Evolutionary conservation across 2,888 invertebrate species (phyloP).

Genomic region (Argyra leucocephala): DNA sequence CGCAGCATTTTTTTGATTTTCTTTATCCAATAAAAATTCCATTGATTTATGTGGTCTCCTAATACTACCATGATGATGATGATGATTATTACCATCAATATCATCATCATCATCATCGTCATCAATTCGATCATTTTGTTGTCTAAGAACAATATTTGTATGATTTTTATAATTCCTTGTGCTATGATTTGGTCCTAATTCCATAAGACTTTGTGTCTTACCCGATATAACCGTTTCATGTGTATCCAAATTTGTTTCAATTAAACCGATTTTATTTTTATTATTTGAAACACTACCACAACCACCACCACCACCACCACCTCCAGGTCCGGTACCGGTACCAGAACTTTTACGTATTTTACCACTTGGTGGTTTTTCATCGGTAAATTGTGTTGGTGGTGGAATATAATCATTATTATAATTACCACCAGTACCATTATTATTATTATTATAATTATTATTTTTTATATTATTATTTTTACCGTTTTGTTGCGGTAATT

Average conservation of each 20-base stretch:
- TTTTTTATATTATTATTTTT: slow-evolving; percentile 9
- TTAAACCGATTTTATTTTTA: slow-evolving; percentile 55
- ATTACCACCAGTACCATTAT: no score
- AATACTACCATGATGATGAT: slow-evolving; percentile 34
- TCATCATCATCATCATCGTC: slow-evolving; percentile 38
- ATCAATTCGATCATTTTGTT: slow-evolving; percentile 23
- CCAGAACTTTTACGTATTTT: slow-evolving; percentile 3
- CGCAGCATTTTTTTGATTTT: slow-evolving; percentile 78
- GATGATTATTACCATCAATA: slow-evolving; percentile 34
- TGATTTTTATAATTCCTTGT: slow-evolving; percentile 11
- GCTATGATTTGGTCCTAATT: slow-evolving; percentile 44
- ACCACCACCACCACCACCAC: slow-evolving; percentile 25
- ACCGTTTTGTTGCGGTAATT: neutral
- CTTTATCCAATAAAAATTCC: slow-evolving; percentile 91
- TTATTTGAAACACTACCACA: slow-evolving; percentile 16
- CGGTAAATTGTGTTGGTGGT: slow-evolving; percentile 8
- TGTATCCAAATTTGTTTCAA: slow-evolving; percentile 84
- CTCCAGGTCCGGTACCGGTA: slow-evolving; percentile 19
- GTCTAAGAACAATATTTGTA: slow-evolving; percentile 8
- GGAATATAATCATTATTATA: neutral
- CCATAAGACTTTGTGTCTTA: slow-evolving; percentile 59
- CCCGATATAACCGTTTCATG: slow-evolving; percentile 53
- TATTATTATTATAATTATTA: no score
- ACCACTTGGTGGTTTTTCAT: slow-evolving; percentile 5
- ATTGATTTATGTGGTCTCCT: slow-evolving; percentile 75